Evolutionary conservation across 2,797 vertebrate genomes (phyloP).

Genomic region (Gymnoscopelus braueri): DNA sequence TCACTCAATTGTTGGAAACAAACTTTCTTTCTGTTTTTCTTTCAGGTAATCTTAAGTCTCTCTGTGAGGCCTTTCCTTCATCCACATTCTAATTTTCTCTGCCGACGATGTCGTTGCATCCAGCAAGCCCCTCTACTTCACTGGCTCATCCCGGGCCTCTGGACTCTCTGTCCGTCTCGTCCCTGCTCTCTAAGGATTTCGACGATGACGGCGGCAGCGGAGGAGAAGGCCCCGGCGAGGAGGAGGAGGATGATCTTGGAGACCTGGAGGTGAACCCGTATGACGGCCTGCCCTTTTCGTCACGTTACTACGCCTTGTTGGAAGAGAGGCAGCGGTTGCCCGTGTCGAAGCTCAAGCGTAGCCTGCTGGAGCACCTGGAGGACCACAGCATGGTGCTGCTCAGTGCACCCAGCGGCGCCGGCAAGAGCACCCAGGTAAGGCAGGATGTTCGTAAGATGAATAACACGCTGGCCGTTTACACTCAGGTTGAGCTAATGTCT

Average conservation of each 20-base stretch:
- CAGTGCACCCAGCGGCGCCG: slow-evolving; percentile 84
- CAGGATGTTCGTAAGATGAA: neutral
- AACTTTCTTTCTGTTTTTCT: slow-evolving; percentile 10
- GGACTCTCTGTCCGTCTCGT: slow-evolving; percentile 80
- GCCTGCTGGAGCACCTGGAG: slow-evolving; percentile 89
- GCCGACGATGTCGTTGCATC: slow-evolving; percentile 65
- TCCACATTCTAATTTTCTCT: neutral
- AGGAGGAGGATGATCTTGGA: slow-evolving; percentile 57
- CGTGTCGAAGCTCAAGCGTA: slow-evolving; percentile 84
- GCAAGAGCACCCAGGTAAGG: slow-evolving; percentile 93
- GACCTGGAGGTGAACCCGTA: slow-evolving; percentile 95
- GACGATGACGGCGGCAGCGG: slow-evolving; percentile 63
- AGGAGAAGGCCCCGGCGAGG: slow-evolving; percentile 21
- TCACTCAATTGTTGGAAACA: too few species aligned
- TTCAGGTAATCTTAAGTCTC: slow-evolving; percentile 63
- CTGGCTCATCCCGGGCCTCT: slow-evolving; percentile 28
- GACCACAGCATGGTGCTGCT: slow-evolving; percentile 86
- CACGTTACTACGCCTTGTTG: slow-evolving; percentile 90
- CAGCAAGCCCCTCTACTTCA: slow-evolving; percentile 23
- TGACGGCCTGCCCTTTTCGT: slow-evolving; percentile 93
- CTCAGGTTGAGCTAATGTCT: too few species aligned
- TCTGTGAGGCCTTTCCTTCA: slow-evolving; percentile 25
- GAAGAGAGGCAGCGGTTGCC: slow-evolving; percentile 83
- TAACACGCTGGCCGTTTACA: too few species aligned
- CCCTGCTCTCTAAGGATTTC: slow-evolving; percentile 77